Base-by-base conservation (phyloP, 2,888 invertebrate genomes). In the Noctuana brunneofusca region DNA sequence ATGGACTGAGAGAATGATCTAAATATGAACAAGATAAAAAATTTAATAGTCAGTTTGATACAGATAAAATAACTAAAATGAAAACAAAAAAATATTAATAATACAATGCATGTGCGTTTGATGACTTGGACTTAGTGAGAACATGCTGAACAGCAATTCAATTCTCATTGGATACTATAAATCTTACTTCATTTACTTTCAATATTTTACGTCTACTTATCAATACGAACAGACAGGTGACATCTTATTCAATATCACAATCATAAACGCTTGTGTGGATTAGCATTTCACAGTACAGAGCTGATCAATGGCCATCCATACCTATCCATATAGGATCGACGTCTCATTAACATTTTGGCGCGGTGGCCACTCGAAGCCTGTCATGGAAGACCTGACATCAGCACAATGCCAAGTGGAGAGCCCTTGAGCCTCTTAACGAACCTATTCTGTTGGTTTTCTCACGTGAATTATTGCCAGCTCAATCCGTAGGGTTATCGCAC, bases 361-460 rank as follows among this genome's bases (percentile, higher is more conserved):
- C 72, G 79, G 60, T 62, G 60, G 73, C 78, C 80, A 77, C 84
- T 84, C 75, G 75, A 82, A 72, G 71, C 71, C 60, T 54, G 60
- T 82, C 81, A 79, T 76, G 67, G 71, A 73, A 75, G 74, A 75
- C 70, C 79, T 81, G 86, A 87, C 86, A 80, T 76, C 79, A 71
- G 78, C 81, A 87, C 86, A 87, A 88, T 81, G 75, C 74, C 65
- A 71, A 70, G 73, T 70, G 71, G 74, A 89, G 89, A 70, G 86
- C 87, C 72, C 89, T 89, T 72, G 69, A 80, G 79, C 70, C 81
- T 83, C 85, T 87, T 90, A 91, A 91, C 90, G 90, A 91, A 87
- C 78, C 84, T 76, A 90, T 90, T 90, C 87, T 87, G 81, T 86
- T 76, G 81, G 79, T 79, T 84, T 87, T 89, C 90, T 87, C 89